phyloP scores from a whole-genome alignment of 2,797 vertebrate species.

The Chelmon rostratus region DNA sequence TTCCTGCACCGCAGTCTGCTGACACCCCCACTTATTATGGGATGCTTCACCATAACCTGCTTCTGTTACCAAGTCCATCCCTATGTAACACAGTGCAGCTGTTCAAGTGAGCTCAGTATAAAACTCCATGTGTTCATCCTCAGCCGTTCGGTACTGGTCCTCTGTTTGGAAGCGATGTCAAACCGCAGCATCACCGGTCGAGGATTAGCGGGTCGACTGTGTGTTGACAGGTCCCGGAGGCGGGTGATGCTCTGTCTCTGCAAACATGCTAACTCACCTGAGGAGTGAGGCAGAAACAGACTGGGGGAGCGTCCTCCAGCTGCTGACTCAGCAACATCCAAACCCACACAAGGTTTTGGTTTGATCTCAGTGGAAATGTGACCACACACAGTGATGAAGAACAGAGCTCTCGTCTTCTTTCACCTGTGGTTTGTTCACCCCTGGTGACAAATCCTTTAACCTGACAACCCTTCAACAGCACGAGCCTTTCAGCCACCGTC shows the following conservation, averaged over 20 bases:
- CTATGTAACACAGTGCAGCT: not conserved
- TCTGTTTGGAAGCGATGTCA: too few species aligned
- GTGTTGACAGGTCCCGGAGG: not conserved
- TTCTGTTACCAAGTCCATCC: not conserved
- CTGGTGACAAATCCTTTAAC: not conserved
- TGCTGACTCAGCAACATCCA: too few species aligned
- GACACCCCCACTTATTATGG: not conserved
- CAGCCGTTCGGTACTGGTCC: too few species aligned
- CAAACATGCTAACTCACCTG: not conserved
- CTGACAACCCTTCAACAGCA: not conserved
- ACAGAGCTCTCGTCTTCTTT: not conserved
- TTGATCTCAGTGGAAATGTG: too few species aligned
- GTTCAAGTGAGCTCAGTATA: too few species aligned
- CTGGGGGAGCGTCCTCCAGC: not conserved
- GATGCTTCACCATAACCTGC: not conserved
- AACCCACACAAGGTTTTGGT: too few species aligned
- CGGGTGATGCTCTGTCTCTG: not conserved
- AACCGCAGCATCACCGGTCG: too few species aligned
- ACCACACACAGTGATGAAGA: not conserved
- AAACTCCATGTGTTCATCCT: too few species aligned
- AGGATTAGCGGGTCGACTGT: not conserved
- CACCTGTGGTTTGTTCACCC: not conserved
- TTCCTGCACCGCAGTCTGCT: not conserved
- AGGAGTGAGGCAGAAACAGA: not conserved
- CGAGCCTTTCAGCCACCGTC: not conserved